Conservation (phyloP, 2,888 invertebrate genomes). For the Tetheella fluctuosa region DNA sequence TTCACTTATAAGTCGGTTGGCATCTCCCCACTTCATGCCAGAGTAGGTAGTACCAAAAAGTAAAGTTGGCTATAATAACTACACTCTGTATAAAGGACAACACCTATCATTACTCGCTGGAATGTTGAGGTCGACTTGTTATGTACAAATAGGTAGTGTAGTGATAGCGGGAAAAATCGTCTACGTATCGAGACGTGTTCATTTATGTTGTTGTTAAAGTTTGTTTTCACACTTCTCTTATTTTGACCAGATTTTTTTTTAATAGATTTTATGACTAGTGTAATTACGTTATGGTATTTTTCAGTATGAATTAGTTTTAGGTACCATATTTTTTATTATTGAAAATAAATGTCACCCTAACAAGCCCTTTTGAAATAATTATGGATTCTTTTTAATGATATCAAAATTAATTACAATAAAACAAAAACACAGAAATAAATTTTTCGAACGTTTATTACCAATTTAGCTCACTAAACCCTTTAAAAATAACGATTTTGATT, state of each 20-base stretch:
- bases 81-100: neutral
- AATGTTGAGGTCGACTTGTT: constrained; percentile 1
- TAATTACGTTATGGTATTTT: too few species aligned
- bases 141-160: neutral
- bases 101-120: constrained; percentile 1
- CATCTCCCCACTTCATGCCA: too few species aligned
- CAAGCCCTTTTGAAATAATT: too few species aligned
- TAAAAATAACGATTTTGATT: constrained; percentile 9
- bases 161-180: constrained; percentile 6
- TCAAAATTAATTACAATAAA: neutral
- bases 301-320: too few species aligned
- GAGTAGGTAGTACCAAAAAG: neutral
- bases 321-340: too few species aligned
- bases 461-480: constrained; percentile 19
- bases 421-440: constrained; percentile 12
- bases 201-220: neutral
- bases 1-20: too few species aligned
- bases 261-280: too few species aligned
- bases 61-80: neutral
- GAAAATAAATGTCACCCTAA: too few species aligned
- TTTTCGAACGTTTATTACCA: constrained; percentile 23
- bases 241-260: neutral
- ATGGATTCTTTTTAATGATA: too few species aligned
- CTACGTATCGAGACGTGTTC: neutral
- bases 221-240: neutral